Evolutionary conservation across 2,797 vertebrate genomes (phyloP), one percentile per base, ranked within the genome.

Genomic region (Sylvilagus floridanus): DNA sequence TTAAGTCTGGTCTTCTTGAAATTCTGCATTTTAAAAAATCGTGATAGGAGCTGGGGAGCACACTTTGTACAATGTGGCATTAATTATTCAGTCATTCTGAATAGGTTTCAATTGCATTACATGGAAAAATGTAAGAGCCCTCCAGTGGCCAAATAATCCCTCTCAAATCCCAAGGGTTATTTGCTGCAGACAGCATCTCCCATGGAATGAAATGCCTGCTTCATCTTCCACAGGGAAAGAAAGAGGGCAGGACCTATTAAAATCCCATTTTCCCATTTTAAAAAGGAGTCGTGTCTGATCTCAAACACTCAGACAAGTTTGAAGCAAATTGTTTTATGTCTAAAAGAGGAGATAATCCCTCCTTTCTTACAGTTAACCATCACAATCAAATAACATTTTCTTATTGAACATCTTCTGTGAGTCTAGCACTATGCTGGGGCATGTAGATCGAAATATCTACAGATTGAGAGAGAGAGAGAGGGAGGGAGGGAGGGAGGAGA

Each of bases 1-100:
- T 96, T 91, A 97, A 96, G 84, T 95, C 96, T 97, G 82, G 92
- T 96, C 88, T 86, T 90, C 90, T 90, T 90, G 76, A 96, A 95
- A 94, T 95, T 95, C 81, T 91, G 93, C 90, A 91, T 97, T 94
- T 93, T 32, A 77, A 95, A 82, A 93, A 96, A 93, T 78, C 78
- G 88, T 93, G 90, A 72, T 57, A 66, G 88, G 87, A 92, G 69
- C 84, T 22, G 9, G 66, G 75, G 65, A 95, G 50, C 77, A 95
- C 0, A 68, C 81, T 95, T 92, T 37, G 88, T 93, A 92, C 89
- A 91, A 69, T 42, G 73, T 69, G 81, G 81, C 92, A 97, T 97
- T 97, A 97, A 97, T 97, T 97, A 96, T 96, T 96, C 85, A 97
- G 94, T 93, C 95, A 95, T 95, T 93, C 90, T 93, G 95, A 96